Evolutionary conservation across 2,113 vertebrate species (phyloP), one percentile per base, ranked within the genome.

Genomic region (Chunga burmeisteri): DNA sequence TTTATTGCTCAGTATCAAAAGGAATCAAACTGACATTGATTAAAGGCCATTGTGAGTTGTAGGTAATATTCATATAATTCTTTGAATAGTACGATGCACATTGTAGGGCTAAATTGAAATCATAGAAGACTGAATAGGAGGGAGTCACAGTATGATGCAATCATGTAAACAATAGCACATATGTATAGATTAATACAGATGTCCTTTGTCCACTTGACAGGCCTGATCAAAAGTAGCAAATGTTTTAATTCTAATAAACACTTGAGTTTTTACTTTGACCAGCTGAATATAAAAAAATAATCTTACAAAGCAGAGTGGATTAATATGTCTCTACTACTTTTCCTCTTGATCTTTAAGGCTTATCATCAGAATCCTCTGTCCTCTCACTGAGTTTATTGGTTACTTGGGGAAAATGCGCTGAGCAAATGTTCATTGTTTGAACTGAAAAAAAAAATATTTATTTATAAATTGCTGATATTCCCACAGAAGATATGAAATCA

Each of bases 1-100:
- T 95, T 98, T 98, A 98, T 98, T 98, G 98, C 97, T 98, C 88
- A 82, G 96, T 97, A 98, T 98, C 96, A 98, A 97, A 98, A 98
- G 82, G 95, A 96, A 96, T 96, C 74, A 93, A 97, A 97, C 65
- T 66, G 93, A 98, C 95, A 93, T 92, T 94, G 93, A 97, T 98
- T 97, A 96, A 97, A 98, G 96, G 96, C 97, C 95, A 96, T 84
- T 88, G 98, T 90, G 97, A 96, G 94, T 96, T 94, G 74, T 84
- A 95, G 66, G 85, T 97, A 94, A 97, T 92, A 92, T 75, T 96
- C 4, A 68, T 79, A 68, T 96, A 93, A 66, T 67, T 95, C 90
- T 94, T 91, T 96, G 86, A 96, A 85, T 90, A 78, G n/a, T 50
- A 79, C 40, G 92, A 92, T 95, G 95, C 84, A 97, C 78, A 88